Conservation (phyloP, 2,888 invertebrate genomes). For the Gymnocheta viridis region DNA sequence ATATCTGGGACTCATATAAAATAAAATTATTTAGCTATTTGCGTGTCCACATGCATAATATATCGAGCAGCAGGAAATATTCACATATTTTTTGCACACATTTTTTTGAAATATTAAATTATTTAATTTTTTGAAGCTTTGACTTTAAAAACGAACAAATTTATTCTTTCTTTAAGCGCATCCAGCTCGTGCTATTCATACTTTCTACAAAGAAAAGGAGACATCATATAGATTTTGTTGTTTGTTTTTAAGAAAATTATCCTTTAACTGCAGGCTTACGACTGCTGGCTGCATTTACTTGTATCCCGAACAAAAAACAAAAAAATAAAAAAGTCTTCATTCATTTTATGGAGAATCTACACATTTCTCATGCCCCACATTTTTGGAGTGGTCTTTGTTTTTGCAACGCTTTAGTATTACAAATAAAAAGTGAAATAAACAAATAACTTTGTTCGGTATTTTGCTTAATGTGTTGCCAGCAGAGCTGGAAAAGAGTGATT, state of each 20-base stretch:
- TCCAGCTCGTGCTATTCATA: background rate
- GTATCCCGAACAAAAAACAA: background rate
- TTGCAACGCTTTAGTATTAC: slow-evolving; percentile 1
- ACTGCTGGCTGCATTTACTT: background rate
- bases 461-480: slow-evolving; percentile 42
- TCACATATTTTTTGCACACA: background rate
- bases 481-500: slow-evolving; percentile 12
- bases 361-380: background rate
- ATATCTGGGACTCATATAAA: background rate
- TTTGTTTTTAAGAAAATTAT: slow-evolving; percentile 35
- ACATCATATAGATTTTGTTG: background rate
- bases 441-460: slow-evolving; percentile 31
- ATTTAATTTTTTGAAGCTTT: slow-evolving; percentile 13
- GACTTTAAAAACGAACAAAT: background rate
- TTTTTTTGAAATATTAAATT: too few relatives aligned
- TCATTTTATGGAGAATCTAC: background rate
- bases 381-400: background rate
- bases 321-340: background rate
- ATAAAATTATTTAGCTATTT: slow-evolving; percentile 11
- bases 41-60: slow-evolving; percentile 64
- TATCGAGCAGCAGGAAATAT: slow-evolving; percentile 26
- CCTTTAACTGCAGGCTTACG: slow-evolving; percentile 61
- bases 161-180: background rate
- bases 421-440: slow-evolving; percentile 9
- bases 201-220: background rate